Base-by-base conservation (phyloP, 2,797 vertebrate genomes). In the Falco cherrug region DNA sequence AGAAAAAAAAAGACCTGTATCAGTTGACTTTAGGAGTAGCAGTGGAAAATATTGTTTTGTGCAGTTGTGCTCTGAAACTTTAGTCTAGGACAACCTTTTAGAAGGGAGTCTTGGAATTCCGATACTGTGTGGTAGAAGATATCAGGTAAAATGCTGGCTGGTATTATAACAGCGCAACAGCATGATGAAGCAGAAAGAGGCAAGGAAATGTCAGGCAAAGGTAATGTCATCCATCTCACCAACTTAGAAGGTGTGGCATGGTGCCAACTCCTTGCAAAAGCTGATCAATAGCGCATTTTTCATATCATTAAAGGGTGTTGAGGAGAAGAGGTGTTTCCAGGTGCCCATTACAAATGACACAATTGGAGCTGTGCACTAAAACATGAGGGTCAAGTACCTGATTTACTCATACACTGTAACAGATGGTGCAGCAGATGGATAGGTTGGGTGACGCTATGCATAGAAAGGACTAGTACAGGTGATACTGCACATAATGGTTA, bases 251-350 rank as follows among this genome's bases (percentile, higher is more conserved):
- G 6, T 56, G 22, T 41, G 50, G 25, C 35, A 26, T 15, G 35
- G 28, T 45, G 68, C 18, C 19, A 69, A 1, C 18, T n/a, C 29
- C 61, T 60, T 77, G n/a, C 19, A 51, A 20, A 6, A 56, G 17
- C 3, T 3, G 14, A 18, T 41, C 33, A 20, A 28, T 41, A 33
- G 19, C 51, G 47, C 12, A 3, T 41, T 12, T 3, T 41, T 29
- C 35, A 19, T 21, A 20, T 37, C 4, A 1, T 47, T 67, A 26
- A 16, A 0, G 0, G 19, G 3, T 37, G 25, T 24, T 65, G 37
- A 51, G 33, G 9, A 35, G 53, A 80, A 41, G 25, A 41, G 2
- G 0, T 39, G 33, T 60, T 56, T 87, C 33, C 51, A 39, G 33
- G 19, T 39, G 15, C 24, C 33, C 37, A 8, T 56, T 33, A 39